These are phyloP conservation scores for Brachystomella parvula DNA, from an alignment of 1,140 invertebrate genomes.

Conservation along the genomic window DNA sequence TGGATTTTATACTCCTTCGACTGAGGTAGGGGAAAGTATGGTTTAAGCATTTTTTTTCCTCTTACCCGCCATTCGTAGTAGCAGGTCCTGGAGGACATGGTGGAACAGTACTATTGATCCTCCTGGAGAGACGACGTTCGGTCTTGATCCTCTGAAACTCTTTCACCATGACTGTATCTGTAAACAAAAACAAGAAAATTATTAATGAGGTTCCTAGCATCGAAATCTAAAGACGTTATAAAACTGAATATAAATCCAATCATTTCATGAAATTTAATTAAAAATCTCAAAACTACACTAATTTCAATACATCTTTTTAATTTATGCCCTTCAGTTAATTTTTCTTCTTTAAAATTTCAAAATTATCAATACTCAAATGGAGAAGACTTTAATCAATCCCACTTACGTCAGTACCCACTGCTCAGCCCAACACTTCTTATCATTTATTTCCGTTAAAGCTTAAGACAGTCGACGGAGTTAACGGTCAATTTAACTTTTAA, in stretches of 20 bases:
- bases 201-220: background rate
- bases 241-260: background rate
- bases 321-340: background rate
- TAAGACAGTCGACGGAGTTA: no score
- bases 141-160: slow-evolving; percentile 38
- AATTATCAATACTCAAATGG: background rate
- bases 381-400: no score
- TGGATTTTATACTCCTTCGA: background rate
- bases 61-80: slow-evolving; percentile 30
- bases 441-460: no score
- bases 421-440: no score
- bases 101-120: slow-evolving; percentile 35
- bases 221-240: background rate
- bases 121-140: slow-evolving; percentile 34
- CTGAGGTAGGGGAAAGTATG: background rate
- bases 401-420: no score
- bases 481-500: no score
- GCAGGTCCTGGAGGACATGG: slow-evolving; percentile 2
- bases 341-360: background rate
- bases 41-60: background rate
- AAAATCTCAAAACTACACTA: no score
- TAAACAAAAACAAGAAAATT: background rate
- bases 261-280: no score
- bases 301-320: background rate
- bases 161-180: slow-evolving; percentile 39